A percentile compares a stretch with the other conserved stretches of the same genome.
phyloP scores from a whole-genome alignment of 2,888 invertebrate genomes.

The Luffia ferchaultella region DNA sequence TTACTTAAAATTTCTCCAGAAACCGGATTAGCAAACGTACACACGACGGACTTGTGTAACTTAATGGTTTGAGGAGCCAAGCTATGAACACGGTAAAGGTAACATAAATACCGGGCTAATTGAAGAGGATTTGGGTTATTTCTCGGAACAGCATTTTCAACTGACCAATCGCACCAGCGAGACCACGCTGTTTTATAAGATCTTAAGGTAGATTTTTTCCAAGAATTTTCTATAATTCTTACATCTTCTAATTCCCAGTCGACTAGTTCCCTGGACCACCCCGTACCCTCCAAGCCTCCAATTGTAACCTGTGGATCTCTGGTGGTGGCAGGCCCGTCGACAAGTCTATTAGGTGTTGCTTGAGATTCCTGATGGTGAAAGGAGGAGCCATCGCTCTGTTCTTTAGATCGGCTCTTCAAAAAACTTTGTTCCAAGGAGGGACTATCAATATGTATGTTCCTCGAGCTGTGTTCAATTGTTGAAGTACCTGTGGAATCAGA shows the following conservation, averaged over 20 bases:
- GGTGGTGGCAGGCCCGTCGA: slow-evolving; percentile 3
- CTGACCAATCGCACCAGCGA: not conserved
- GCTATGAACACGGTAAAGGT: not conserved
- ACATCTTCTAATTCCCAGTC: not conserved
- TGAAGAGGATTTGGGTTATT: not conserved
- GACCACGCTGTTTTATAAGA: slow-evolving; percentile 4
- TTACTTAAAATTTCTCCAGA: not conserved
- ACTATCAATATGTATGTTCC: slow-evolving; percentile 15
- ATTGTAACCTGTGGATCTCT: slow-evolving; percentile 3
- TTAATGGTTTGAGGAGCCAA: not conserved
- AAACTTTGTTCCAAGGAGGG: slow-evolving; percentile 14
- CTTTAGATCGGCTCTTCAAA: slow-evolving; percentile 16
- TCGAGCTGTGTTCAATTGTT: slow-evolving; percentile 14
- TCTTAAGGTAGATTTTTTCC: slow-evolving; percentile 1
- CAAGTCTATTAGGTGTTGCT: slow-evolving; percentile 5
- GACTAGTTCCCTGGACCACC: not conserved
- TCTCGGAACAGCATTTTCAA: not conserved
- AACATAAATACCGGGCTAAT: not conserved
- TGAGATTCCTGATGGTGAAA: slow-evolving; percentile 7
- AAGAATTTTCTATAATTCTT: not conserved
- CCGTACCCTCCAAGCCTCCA: slow-evolving; percentile 2
- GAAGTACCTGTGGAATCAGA: slow-evolving; percentile 16
- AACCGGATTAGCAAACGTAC: not conserved
- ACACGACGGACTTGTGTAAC: not conserved
- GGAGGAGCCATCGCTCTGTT: slow-evolving; percentile 11